Conservation (phyloP, 2,113 vertebrate genomes). For the Tinamus guttatus region DNA sequence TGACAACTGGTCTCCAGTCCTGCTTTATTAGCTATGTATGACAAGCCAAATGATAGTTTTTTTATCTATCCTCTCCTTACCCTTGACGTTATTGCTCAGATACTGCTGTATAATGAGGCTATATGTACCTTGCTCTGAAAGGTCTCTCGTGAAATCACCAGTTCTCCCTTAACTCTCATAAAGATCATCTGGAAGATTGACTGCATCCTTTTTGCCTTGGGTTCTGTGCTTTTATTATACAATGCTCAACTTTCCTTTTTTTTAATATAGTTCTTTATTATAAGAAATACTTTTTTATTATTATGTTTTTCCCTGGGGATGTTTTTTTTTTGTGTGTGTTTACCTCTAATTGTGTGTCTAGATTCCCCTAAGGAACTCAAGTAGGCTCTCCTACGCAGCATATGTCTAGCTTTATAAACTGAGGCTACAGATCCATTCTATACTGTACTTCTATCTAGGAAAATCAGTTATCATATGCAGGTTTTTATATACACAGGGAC, state of each 20-base stretch:
- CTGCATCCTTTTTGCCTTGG: constrained; percentile 54
- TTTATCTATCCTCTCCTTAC: background rate
- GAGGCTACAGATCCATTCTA: background rate
- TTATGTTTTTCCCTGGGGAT: constrained; percentile 40
- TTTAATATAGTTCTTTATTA: constrained; percentile 63
- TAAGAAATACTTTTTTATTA: constrained; percentile 50
- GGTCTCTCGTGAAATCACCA: constrained; percentile 19
- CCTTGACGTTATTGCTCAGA: background rate
- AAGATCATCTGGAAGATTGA: constrained; percentile 31
- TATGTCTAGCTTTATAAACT: background rate
- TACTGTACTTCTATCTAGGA: background rate
- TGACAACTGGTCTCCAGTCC: background rate
- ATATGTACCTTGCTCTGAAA: background rate
- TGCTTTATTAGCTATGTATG: constrained; percentile 22
- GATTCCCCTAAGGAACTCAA: background rate
- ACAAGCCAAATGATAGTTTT: constrained; percentile 11
- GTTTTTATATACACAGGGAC: background rate
- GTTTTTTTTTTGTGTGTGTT: background rate
- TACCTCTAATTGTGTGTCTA: constrained; percentile 49
- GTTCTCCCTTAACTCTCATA: constrained; percentile 10
- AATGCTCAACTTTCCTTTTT: background rate
- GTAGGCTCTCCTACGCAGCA: background rate
- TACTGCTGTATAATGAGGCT: constrained; percentile 33
- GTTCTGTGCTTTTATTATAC: constrained; percentile 63
- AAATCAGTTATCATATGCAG: background rate